A percentile compares a stretch with the other conserved stretches of the same genome.
phyloP scores from a whole-genome alignment of 2,888 invertebrate species.

The Onthophagus sagittarius region DNA sequence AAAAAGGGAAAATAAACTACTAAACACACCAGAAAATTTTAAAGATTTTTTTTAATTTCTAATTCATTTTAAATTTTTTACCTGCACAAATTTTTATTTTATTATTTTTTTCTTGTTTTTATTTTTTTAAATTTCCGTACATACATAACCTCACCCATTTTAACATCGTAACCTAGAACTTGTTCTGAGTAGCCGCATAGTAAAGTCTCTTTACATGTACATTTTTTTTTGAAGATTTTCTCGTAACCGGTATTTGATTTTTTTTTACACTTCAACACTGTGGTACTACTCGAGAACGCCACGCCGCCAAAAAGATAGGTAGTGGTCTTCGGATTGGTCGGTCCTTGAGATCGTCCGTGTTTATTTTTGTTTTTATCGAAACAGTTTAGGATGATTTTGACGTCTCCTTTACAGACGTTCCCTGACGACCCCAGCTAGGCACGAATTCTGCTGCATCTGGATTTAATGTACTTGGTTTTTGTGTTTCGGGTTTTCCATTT shows the following conservation, averaged over 20 bases:
- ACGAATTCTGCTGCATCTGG: slow-evolving; percentile 84
- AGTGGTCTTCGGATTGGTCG: not conserved
- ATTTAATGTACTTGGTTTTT: slow-evolving; percentile 70
- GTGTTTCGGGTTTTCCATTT: slow-evolving; percentile 36
- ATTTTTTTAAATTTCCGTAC: slow-evolving; percentile 6
- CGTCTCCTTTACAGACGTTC: slow-evolving; percentile 18
- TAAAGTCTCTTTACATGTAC: not conserved
- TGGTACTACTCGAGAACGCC: not conserved
- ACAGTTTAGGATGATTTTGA: slow-evolving; percentile 18
- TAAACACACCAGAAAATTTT: not conserved
- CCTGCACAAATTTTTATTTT: not conserved
- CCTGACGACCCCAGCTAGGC: slow-evolving; percentile 48
- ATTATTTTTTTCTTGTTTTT: not conserved
- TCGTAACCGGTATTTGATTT: not conserved
- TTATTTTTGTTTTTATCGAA: not conserved
- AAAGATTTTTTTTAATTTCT: not conserved
- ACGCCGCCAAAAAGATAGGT: not conserved
- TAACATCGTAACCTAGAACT: not conserved
- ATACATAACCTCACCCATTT: not conserved
- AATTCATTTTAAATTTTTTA: slow-evolving; percentile 4
- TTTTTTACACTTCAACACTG: slow-evolving; percentile 1
- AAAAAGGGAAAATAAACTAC: slow-evolving; percentile 2
- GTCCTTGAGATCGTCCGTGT: slow-evolving; percentile 1
- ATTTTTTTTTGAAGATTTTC: not conserved
- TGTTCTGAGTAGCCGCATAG: not conserved